Base-by-base conservation (phyloP, 2,888 invertebrate genomes). In the Lochmaea crataegi region DNA sequence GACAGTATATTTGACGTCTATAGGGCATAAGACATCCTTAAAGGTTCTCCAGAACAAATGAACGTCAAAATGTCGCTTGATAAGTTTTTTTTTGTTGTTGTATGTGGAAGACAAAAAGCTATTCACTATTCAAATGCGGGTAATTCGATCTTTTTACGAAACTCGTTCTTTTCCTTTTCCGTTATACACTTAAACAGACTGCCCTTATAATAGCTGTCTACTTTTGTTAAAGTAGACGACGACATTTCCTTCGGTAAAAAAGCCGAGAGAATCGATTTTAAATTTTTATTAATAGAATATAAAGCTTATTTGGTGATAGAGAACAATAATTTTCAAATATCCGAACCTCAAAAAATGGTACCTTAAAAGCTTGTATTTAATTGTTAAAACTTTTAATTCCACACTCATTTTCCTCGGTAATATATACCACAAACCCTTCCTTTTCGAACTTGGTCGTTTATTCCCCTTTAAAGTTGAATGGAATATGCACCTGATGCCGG, bases 401-500 rank as follows among this genome's bases (percentile, higher is more conserved):
- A 73, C 67, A 72, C 72, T 76, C 80, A 75, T 77, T 75, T 51
- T 51, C 14, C 51, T 14, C n/a, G 14, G 16, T 18, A 16, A 16
- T 32, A n/a, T n/a, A 32, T 32, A 26, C 32, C 26, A 11, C 58
- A 32, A 32, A 58, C 58, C 32, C 26, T 32, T 32, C 58, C 32
- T 32, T 58, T 58, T 53, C 53, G 2, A n/a, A 18, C 53, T 53
- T 10, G 11, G 9, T 80, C 79, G 80, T 77, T 77, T 75, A 78
- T 57, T 71, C 82, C 81, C 82, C 82, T 82, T 76, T 80, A 75
- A 78, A 57, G 48, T 65, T 72, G 78, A 74, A 80, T 77, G 60
- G 56, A 72, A 75, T 68, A 71, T 61, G 72, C 85, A 86, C 86
- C 86, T 85, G 86, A 83, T 84, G 79, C 84, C 79, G 70, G 42